Base-by-base conservation (phyloP, 2,888 invertebrate species). In the Leucophenga montana region DNA sequence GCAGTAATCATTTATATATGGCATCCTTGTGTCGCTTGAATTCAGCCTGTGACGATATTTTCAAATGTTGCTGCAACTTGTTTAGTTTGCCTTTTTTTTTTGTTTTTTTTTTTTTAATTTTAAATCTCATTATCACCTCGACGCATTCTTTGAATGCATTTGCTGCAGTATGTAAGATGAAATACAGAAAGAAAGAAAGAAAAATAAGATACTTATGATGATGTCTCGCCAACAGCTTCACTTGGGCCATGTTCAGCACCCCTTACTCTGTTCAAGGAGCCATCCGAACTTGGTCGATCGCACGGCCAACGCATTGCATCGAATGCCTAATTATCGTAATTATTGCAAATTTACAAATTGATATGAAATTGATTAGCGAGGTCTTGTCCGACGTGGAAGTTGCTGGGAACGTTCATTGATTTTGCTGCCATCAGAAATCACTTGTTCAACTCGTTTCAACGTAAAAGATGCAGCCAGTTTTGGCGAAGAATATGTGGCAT, bases 261-360 rank as follows among this genome's bases (percentile, higher is more conserved):
- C n/a, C 27, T 27, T 31, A 33, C 39, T 22, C 39, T 9, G n/a
- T n/a, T 39, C 39, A 61, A 5, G 31, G 16, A 39, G 61, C 16
- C 61, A 61, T 16, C 54, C 11, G 18, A 31, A 46, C 39, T 1
- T 9, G 31, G 56, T 8, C 16, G 18, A 22, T 33, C 14, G 69
- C 56, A 27, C 39, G 66, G 27, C 27, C 75, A 75, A 69, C 72
- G 76, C 73, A 80, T 76, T 80, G 80, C 31, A 33, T 74, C 80
- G 73, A 80, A 80, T 80, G 85, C 82, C 87, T 87, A 87, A 88
- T 87, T 88, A 88, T 85, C 87, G 84, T 86, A 87, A 87, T 88
- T 86, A 87, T 88, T 86, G 87, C 85, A 85, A 86, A 86, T 86
- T 87, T 85, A 86, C 88, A 88, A 88, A 87, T 88, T 88, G 86